A percentile compares a stretch with the other conserved stretches of the same genome.
Evolutionary conservation across 2,113 vertebrate genomes (phyloP).

Genomic region (Cyanistes caeruleus): DNA sequence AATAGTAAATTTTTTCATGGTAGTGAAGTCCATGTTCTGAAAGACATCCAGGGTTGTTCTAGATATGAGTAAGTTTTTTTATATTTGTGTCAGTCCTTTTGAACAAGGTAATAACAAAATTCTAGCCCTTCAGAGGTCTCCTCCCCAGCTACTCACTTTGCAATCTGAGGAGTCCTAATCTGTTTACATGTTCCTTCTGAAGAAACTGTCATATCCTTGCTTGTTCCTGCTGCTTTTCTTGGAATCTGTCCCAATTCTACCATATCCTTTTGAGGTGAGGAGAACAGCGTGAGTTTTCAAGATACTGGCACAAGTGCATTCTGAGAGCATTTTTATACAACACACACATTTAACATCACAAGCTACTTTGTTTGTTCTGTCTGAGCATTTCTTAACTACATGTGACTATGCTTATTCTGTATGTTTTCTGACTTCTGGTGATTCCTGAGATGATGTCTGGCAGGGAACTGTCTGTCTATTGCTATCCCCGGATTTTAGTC

Average conservation of each 20-base stretch:
- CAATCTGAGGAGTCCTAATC: neutral
- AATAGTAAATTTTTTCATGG: neutral
- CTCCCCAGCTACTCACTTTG: neutral
- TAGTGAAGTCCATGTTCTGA: neutral
- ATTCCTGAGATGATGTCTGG: neutral
- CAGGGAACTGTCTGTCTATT: neutral
- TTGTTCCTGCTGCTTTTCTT: neutral
- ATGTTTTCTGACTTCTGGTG: neutral
- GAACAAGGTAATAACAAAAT: neutral
- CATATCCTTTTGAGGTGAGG: neutral
- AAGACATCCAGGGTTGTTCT: neutral
- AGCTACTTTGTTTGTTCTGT: neutral
- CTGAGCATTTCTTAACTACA: neutral
- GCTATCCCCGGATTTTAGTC: neutral
- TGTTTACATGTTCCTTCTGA: neutral
- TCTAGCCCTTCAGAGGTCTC: neutral
- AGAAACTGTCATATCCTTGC: neutral
- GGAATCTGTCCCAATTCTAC: neutral
- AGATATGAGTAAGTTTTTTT: neutral
- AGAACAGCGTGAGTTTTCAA: neutral
- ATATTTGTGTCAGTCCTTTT: neutral
- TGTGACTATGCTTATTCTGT: neutral
- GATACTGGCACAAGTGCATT: neutral
- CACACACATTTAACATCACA: accelerated
- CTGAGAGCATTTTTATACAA: neutral